A percentile compares a stretch with the other conserved stretches of the same genome.
Evolutionary conservation across 2,113 vertebrate genomes (phyloP).

Genomic region (Lophochroa leadbeateri): DNA sequence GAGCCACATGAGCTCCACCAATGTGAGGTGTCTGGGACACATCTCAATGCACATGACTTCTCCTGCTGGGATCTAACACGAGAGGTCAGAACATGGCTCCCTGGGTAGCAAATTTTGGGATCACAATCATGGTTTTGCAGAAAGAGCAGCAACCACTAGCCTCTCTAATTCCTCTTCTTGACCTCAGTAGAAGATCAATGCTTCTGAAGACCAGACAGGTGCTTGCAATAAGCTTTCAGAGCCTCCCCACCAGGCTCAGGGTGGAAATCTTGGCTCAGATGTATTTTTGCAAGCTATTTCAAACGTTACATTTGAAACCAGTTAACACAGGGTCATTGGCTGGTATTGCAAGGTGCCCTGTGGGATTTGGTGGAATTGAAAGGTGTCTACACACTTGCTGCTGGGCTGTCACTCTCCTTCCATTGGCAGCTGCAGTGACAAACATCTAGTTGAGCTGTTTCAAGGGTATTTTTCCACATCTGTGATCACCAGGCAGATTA

Average conservation of each 20-base stretch:
- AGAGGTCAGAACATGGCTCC: conserved; percentile 1
- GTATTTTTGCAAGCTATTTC: conserved; percentile 39
- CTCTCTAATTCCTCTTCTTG: conserved; percentile 24
- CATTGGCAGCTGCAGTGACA: not conserved
- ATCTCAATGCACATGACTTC: not conserved
- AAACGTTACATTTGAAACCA: conserved; percentile 51
- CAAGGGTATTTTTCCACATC: conserved; percentile 61
- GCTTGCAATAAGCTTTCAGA: conserved; percentile 51
- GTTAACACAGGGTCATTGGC: conserved; percentile 51
- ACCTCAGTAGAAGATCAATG: conserved; percentile 26
- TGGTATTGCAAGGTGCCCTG: not conserved
- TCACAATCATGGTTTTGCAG: not conserved
- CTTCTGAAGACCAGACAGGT: conserved; percentile 57
- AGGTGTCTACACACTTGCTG: conserved; percentile 31
- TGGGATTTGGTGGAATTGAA: not conserved
- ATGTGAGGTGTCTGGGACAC: not conserved
- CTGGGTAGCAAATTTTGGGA: not conserved
- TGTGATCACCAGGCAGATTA: conserved; percentile 45
- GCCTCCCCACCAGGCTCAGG: conserved; percentile 29
- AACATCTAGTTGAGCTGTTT: conserved; percentile 21
- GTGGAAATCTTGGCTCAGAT: conserved; percentile 44
- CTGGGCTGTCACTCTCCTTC: conserved; percentile 41
- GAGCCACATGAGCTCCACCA: not conserved
- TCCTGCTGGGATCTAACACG: conserved; percentile 5
- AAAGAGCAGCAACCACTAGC: not conserved